Evolutionary conservation across 1,140 invertebrate genomes (phyloP), one percentile per base, ranked within the genome.

Genomic region (Vanessa tameamea): DNA sequence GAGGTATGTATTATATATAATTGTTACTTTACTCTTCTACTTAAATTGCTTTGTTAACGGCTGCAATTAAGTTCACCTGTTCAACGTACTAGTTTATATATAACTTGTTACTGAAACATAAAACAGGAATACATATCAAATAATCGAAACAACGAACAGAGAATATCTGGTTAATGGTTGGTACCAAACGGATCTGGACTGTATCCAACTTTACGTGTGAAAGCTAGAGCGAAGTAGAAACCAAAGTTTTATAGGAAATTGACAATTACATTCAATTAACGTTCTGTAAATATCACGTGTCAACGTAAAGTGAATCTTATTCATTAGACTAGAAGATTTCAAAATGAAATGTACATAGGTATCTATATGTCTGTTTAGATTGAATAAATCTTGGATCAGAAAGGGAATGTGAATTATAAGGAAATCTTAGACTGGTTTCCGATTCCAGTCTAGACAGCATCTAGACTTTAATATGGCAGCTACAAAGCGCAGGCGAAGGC

Each of bases 401-500:
- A 69, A 77, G 73, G 71, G 70, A 81, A 81, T 79, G 63, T 77
- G 71, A 81, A 81, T 82, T 72, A 79, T 73, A 69, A 75, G 78
- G 72, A 76, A 80, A 76, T 78, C 75, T 64, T 75, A 72, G 67
- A 76, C 43, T 61, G 26, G 71, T 31, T 76, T 83, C 76, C 65
- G 78, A 80, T 80, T 77, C 61, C 70, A 77, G 84, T 86, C 84
- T 86, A 86, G 84, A 86, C 84, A 73, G 68, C 69, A 72, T 63
- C 55, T 80, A 81, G 79, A 83, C 79, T 84, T 77, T 83, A 82
- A 84, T 82, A 84, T 82, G 77, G 78, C 80, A 73, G 75, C 78
- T 79, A 81, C 75, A 79, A 80, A 80, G 79, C 69, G 63, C 20
- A 76, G 71, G 37, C 64, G 61, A 69, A 57, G 65, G 72, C 70